These are phyloP conservation scores for Bedellia somnulentella DNA, from an alignment of 2,888 invertebrate genomes.

Conservation along the genomic window DNA sequence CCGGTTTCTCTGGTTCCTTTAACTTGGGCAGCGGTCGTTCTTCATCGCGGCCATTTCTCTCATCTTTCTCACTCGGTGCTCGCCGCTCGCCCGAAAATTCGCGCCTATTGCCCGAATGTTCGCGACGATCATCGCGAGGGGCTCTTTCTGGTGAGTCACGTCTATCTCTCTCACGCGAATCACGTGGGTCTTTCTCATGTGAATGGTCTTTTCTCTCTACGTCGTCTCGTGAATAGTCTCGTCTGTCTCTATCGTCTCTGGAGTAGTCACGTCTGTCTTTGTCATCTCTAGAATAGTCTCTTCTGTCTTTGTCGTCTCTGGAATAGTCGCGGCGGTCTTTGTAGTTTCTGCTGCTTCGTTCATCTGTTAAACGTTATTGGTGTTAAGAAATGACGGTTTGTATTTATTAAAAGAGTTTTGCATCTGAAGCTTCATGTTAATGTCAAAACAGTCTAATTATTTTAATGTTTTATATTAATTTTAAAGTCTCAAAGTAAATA, in stretches of 20 bases:
- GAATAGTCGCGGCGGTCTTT: constrained; percentile 16
- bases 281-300: constrained; percentile 19
- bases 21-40: constrained; percentile 68
- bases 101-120: constrained; percentile 12
- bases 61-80: neutral
- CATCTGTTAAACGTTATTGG: too few relatives aligned
- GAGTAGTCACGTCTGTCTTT: constrained; percentile 12
- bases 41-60: constrained; percentile 23
- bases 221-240: constrained; percentile 14
- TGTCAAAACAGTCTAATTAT: constrained; percentile 2
- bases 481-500: too few relatives aligned
- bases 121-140: constrained; percentile 12
- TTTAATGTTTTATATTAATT: too few relatives aligned
- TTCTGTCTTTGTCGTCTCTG: constrained; percentile 15
- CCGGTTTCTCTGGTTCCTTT: constrained; percentile 73
- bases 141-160: too few relatives aligned
- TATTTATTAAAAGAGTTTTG: too few relatives aligned
- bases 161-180: too few relatives aligned
- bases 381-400: too few relatives aligned
- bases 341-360: too few relatives aligned
- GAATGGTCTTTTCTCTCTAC: too few relatives aligned
- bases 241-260: constrained; percentile 13
- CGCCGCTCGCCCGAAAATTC: constrained; percentile 12
- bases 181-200: too few relatives aligned
- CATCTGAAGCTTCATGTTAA: too few relatives aligned